Conservation (phyloP, 2,797 vertebrate species). For the Hydrolagus colliei region DNA sequence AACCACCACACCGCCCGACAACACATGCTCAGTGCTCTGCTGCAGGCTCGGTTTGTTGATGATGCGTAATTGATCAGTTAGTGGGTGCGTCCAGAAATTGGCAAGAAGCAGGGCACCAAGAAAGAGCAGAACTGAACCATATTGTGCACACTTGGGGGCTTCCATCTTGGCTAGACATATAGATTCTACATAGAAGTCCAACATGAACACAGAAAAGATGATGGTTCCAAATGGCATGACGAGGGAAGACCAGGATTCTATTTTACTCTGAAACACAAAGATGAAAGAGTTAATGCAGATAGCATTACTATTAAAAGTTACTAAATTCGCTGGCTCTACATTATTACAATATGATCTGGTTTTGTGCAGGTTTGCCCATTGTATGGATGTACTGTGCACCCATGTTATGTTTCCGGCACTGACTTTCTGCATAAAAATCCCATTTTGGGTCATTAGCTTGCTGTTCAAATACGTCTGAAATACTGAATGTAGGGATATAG, state of each 20-base stretch:
- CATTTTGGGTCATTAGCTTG: too few relatives aligned
- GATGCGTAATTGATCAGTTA: constrained; percentile 81
- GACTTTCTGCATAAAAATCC: too few relatives aligned
- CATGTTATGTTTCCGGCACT: too few relatives aligned
- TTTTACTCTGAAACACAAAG: constrained; percentile 72
- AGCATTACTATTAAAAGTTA: neutral
- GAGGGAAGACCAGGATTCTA: constrained; percentile 86
- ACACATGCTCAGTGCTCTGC: constrained; percentile 83
- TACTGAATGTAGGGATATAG: too few relatives aligned
- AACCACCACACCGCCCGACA: constrained; percentile 91
- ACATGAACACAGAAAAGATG: constrained; percentile 81
- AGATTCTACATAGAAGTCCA: constrained; percentile 95
- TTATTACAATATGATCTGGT: too few relatives aligned
- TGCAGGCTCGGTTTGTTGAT: constrained; percentile 69
- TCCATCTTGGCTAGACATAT: constrained; percentile 86
- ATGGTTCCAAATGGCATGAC: constrained; percentile 78
- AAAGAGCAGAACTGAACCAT: constrained; percentile 70
- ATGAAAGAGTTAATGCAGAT: neutral
- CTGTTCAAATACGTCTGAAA: too few relatives aligned
- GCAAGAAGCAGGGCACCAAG: constrained; percentile 79
- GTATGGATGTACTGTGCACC: too few relatives aligned
- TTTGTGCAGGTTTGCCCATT: too few relatives aligned
- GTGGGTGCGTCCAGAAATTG: constrained; percentile 91
- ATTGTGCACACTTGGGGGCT: constrained; percentile 71
- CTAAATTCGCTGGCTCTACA: neutral